Evolutionary conservation across 64 coral and sea anemone genomes (phyloP).

Genomic region (Pocillopora verrucosa): DNA sequence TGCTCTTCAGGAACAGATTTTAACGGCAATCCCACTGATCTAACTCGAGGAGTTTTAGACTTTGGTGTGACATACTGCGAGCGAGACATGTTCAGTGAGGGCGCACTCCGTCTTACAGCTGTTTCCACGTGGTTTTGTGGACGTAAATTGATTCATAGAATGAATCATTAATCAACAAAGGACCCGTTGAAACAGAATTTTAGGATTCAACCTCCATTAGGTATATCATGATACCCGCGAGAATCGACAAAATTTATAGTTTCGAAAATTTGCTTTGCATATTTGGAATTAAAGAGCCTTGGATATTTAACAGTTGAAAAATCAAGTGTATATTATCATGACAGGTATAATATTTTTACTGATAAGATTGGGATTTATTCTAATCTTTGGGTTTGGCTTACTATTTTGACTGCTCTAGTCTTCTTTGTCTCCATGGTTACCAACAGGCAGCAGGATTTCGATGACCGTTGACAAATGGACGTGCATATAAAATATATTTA

Average conservation of each 20-base stretch:
- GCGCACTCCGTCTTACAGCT: neutral
- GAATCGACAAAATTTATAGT: too few relatives aligned
- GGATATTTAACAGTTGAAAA: neutral
- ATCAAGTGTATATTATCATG: too few relatives aligned
- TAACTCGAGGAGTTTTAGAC: too few relatives aligned
- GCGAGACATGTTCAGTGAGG: too few relatives aligned
- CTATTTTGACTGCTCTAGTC: neutral
- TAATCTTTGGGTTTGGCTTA: neutral
- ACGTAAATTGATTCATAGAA: conserved; percentile 8
- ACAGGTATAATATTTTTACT: neutral
- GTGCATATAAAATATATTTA: too few relatives aligned
- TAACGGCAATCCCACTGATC: too few relatives aligned
- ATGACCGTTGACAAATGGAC: too few relatives aligned
- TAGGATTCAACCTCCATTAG: neutral
- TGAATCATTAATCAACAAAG: conserved; percentile 12
- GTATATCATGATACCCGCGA: neutral
- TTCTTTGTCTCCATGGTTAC: neutral
- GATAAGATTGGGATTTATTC: neutral
- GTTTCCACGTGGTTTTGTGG: conserved; percentile 13
- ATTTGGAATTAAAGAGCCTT: too few relatives aligned
- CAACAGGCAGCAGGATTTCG: too few relatives aligned
- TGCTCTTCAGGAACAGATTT: too few relatives aligned
- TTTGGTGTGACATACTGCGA: too few relatives aligned
- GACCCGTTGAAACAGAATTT: neutral
- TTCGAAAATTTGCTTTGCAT: too few relatives aligned